Base-by-base conservation (phyloP, 2,113 vertebrate species). In the Baryphthengus martii region DNA sequence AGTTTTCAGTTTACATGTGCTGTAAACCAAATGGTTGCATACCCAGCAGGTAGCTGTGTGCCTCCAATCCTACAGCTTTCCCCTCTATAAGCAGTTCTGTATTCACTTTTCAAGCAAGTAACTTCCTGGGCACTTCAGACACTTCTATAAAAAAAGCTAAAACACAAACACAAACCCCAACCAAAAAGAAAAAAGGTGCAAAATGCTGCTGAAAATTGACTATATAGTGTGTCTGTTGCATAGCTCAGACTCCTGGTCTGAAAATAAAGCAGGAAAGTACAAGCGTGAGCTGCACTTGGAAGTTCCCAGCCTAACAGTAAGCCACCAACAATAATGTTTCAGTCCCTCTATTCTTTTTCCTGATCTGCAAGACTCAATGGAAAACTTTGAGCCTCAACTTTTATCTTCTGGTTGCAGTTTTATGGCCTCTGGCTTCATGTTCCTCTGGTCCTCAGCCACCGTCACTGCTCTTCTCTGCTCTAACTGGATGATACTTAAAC, bases 1-100 rank as follows among this genome's bases (percentile, higher is more conserved):
- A 0, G 0, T 3, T 70, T 94, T 35, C 31, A 29, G 16, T 49
- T 72, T 47, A 29, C 8, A 10, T 0, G 1, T 21, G 10, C 58
- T 84, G 47, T 18, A 75, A 53, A 79, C 10, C 23, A 47, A 3
- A 39, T 11, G 7, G 24, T 58, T 44, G 28, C 21, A 50, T 26
- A 11, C 13, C 28, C 19, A 39, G 52, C 14, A 74, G 29, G 49
- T 40, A 42, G 17, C 55, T 56, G 23, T 40, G 42, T 20, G 12
- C 1, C 1, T 0, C 49, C 42, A 29, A 13, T 18, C 45, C 26
- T 52, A 37, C 61, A 78, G 24, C 16, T 49, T 17, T 50, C 29
- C 35, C 61, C 58, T 2, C 0, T 39, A 21, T 10, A 37, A 71
- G 7, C 10, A 44, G 2, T 50, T n/a, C 47, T 59, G 13, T 10